Evolutionary conservation across 2,113 vertebrate species (phyloP).

Genomic region (Cromileptes altivelis): DNA sequence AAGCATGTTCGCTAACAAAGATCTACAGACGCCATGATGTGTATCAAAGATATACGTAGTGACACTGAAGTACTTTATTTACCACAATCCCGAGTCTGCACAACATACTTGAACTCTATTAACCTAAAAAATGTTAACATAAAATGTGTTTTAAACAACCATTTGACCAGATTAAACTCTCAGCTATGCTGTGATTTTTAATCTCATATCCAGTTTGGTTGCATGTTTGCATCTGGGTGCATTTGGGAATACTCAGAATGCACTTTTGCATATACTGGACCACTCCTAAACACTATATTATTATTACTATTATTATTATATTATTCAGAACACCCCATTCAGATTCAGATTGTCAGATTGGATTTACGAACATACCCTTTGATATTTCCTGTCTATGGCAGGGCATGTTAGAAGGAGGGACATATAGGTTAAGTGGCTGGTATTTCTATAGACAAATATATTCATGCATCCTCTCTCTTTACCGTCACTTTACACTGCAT

Average conservation of each 20-base stretch:
- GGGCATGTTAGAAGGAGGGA: not conserved
- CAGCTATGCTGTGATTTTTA: not conserved
- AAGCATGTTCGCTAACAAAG: not conserved
- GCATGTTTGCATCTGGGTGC: not conserved
- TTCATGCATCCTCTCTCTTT: constrained; percentile 8
- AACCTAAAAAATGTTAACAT: not conserved
- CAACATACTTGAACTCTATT: not conserved
- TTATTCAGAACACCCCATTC: no score
- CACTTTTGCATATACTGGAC: no score
- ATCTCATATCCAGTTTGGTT: not conserved
- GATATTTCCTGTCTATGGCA: not conserved
- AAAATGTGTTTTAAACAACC: not conserved
- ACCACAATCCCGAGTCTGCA: not conserved
- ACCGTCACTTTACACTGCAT: not conserved
- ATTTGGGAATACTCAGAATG: no score
- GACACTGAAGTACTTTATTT: not conserved
- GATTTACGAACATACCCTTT: no score
- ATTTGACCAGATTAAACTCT: not conserved
- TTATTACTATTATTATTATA: no score
- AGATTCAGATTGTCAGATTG: no score
- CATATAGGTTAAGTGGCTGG: not conserved
- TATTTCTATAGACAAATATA: not conserved
- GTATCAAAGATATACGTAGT: not conserved
- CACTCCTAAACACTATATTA: no score
- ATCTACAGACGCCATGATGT: not conserved